These are phyloP conservation scores for Paragorgia papillata DNA, from an alignment of 92 coral and sea anemone genomes.

Conservation along the genomic window DNA sequence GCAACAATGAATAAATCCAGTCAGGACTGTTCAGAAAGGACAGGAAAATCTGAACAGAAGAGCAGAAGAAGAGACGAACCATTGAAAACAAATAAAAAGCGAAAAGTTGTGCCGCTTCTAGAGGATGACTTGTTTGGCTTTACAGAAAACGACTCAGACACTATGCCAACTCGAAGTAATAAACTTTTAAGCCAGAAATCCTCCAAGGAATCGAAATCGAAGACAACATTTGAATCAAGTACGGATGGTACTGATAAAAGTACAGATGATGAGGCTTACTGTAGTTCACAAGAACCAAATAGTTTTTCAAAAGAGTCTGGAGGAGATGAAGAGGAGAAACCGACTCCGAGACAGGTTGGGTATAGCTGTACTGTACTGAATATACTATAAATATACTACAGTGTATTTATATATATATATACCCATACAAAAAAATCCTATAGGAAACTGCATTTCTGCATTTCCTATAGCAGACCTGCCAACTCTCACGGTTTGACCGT, in stretches of 20 bases:
- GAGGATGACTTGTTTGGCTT: constrained; percentile 44
- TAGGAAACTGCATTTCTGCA: too few species aligned
- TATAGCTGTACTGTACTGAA: background rate
- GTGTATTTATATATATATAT: too few species aligned
- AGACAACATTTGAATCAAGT: background rate
- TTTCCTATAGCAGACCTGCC: too few species aligned
- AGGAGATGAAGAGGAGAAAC: background rate
- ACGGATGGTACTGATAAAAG: constrained; percentile 62
- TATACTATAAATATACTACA: too few species aligned
- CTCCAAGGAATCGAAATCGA: background rate
- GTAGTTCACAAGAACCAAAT: constrained; percentile 87
- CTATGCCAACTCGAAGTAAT: background rate
- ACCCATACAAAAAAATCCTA: too few species aligned
- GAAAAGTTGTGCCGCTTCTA: constrained; percentile 18
- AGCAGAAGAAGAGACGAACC: background rate
- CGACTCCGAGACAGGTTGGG: constrained; percentile 14
- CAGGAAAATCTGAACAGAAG: background rate
- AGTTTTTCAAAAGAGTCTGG: constrained; percentile 54
- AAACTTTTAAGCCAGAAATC: background rate
- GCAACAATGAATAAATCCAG: background rate
- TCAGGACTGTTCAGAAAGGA: background rate
- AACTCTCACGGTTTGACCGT: too few species aligned
- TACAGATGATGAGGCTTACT: constrained; percentile 94
- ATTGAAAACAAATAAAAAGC: background rate
- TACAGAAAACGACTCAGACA: constrained; percentile 6